Evolutionary conservation across 2,888 invertebrate species (phyloP).

Genomic region (Morpho achilles): DNA sequence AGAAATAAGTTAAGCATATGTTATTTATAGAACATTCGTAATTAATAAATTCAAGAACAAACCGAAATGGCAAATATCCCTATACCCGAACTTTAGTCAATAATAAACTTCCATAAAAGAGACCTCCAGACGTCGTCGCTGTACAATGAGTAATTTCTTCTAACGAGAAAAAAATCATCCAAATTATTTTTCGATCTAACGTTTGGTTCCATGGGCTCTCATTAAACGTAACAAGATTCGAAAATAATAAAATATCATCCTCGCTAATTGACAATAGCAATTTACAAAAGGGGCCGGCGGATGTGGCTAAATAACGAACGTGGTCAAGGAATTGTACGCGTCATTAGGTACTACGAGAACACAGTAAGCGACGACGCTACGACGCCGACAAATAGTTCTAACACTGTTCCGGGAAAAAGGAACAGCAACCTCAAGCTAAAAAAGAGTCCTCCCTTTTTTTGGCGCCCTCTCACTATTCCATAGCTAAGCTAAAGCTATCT

Average conservation of each 20-base stretch:
- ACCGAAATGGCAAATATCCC: too few relatives aligned
- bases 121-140: too few relatives aligned
- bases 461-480: too few relatives aligned
- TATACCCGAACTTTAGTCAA: too few relatives aligned
- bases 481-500: too few relatives aligned
- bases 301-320: conserved; percentile 40
- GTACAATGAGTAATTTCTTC: not conserved
- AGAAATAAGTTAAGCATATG: too few relatives aligned
- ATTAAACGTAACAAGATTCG: conserved; percentile 38
- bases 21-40: too few relatives aligned
- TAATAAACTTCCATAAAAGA: too few relatives aligned
- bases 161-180: conserved; percentile 6
- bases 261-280: conserved; percentile 51
- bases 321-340: conserved; percentile 27
- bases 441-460: too few relatives aligned
- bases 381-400: conserved; percentile 1
- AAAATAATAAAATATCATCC: conserved; percentile 59
- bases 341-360: conserved; percentile 45
- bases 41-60: too few relatives aligned
- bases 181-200: conserved; percentile 6
- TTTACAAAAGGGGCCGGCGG: conserved; percentile 54
- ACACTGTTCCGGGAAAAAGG: too few relatives aligned
- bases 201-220: conserved; percentile 14
- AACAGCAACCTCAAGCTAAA: too few relatives aligned
- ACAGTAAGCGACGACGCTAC: conserved; percentile 1